phyloP scores from a whole-genome alignment of 37 sponge, comb jelly and placozoan genomes.

The Agelas oroides region DNA sequence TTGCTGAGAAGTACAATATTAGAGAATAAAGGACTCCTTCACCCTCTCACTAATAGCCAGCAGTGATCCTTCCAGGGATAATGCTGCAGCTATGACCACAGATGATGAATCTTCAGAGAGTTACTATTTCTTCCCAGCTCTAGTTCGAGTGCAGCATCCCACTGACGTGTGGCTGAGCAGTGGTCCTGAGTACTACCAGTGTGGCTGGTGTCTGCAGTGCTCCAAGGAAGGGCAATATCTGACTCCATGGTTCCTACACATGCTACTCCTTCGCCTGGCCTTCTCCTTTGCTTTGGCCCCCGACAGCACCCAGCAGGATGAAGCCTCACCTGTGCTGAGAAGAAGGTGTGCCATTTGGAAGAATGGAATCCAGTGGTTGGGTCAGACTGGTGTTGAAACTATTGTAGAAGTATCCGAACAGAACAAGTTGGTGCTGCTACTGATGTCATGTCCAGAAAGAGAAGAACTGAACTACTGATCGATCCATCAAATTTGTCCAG shows the following conservation, averaged over 20 bases:
- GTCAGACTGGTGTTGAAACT: slow-evolving; percentile 13
- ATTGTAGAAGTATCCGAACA: slow-evolving; percentile 33
- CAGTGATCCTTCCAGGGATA: too few species aligned
- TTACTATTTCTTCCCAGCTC: slow-evolving; percentile 41
- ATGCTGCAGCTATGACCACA: not conserved
- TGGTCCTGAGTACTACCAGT: not conserved
- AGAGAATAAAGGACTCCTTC: not conserved
- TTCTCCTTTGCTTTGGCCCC: slow-evolving; percentile 20
- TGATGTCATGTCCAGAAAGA: slow-evolving; percentile 5
- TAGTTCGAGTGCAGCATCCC: slow-evolving; percentile 4
- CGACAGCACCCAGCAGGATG: not conserved
- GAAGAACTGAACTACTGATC: not conserved
- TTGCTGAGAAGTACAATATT: not conserved
- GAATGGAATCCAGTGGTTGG: slow-evolving; percentile 36
- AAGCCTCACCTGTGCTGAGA: not conserved
- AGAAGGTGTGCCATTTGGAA: slow-evolving; percentile 25
- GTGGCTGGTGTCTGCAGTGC: slow-evolving; percentile 14
- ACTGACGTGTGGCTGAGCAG: not conserved
- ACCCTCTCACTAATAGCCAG: not conserved
- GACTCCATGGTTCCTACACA: slow-evolving; percentile 28
- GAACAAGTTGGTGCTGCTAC: slow-evolving; percentile 1
- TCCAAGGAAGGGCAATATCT: slow-evolving; percentile 10
- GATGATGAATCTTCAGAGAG: not conserved
- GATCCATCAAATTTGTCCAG: too few species aligned
- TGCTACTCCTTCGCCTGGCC: slow-evolving; percentile 21